Evolutionary conservation across 2,888 invertebrate species (phyloP), one percentile per base, ranked within the genome.

Genomic region (Melinopterus prodromus): DNA sequence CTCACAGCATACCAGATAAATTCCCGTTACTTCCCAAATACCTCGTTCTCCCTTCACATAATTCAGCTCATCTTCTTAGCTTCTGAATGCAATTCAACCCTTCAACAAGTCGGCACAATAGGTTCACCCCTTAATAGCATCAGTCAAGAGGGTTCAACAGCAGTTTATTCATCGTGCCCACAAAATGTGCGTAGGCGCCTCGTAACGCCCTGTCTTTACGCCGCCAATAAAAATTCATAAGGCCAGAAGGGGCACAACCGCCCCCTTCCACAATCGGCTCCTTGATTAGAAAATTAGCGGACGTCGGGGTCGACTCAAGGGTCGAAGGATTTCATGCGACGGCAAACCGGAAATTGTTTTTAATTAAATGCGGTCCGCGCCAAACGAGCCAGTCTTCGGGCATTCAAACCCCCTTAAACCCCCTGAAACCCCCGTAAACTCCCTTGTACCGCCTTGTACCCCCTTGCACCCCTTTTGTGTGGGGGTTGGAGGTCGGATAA

Each of bases 231-330:
- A 53, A 53, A 53, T 53, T 53, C 53, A 53, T 53, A 53, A 53
- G 53, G 53, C 5, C 53, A 53, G 53, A 53, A 53, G 53, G 53
- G 53, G 7, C 7, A 12, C 53, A 9, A 53, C 53, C 53, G 5
- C 53, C 53, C 53, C 53, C 53, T 53, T 9, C 53, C 53, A 53
- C 53, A 53, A 53, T 53, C 53, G 53, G 53, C 5, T 53, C 53
- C 53, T 53, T 53, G 53, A 53, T 53, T 53, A 53, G 53, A 53
- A 53, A 53, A 53, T 53, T 53, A 53, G 53, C 53, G 53, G 53
- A 53, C 53, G 53, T 7, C 12, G 53, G 53, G 7, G n/a, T n/a
- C n/a, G n/a, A 7, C 53, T 1, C 53, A 12, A 53, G 53, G 53
- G 53, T 53, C 53, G 53, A 53, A 53, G 53, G 53, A 53, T 53